These are phyloP conservation scores for Pheucticus melanocephalus DNA, from an alignment of 2,113 vertebrate species.

Conservation along the genomic window DNA sequence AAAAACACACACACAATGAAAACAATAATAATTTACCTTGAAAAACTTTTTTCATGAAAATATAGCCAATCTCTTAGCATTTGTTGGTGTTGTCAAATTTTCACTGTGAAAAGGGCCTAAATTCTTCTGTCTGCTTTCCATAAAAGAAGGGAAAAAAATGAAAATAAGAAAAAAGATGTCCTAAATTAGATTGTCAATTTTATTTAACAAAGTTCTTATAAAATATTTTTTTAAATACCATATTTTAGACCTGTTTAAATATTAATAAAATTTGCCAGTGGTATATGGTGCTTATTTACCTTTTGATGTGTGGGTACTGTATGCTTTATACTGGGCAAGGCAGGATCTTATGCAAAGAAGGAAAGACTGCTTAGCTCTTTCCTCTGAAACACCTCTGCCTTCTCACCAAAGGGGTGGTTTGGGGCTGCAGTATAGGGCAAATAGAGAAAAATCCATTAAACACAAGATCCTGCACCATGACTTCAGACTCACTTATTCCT, in stretches of 20 bases:
- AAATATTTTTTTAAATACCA: not conserved
- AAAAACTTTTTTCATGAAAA: not conserved
- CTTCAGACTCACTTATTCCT: not conserved
- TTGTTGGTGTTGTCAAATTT: not conserved
- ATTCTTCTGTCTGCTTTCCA: not conserved
- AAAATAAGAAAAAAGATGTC: accelerated
- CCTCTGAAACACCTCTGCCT: not conserved
- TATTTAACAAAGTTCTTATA: not conserved
- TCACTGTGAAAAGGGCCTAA: not conserved
- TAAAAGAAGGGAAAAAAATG: accelerated
- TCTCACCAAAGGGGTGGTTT: not conserved
- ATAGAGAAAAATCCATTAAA: not conserved
- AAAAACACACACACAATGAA: not conserved
- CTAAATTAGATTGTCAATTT: not conserved
- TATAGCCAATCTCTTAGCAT: not conserved
- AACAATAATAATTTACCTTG: not conserved
- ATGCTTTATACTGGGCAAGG: not conserved
- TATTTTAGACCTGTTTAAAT: not conserved
- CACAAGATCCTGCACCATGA: not conserved
- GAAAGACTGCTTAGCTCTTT: not conserved
- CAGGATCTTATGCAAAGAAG: not conserved
- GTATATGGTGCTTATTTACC: not conserved
- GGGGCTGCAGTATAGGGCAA: accelerated
- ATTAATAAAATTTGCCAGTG: not conserved
- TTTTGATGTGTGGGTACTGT: not conserved